Evolutionary conservation across 2,113 vertebrate genomes (phyloP), one percentile per base, ranked within the genome.

Genomic region (Amblyopsis rosae): DNA sequence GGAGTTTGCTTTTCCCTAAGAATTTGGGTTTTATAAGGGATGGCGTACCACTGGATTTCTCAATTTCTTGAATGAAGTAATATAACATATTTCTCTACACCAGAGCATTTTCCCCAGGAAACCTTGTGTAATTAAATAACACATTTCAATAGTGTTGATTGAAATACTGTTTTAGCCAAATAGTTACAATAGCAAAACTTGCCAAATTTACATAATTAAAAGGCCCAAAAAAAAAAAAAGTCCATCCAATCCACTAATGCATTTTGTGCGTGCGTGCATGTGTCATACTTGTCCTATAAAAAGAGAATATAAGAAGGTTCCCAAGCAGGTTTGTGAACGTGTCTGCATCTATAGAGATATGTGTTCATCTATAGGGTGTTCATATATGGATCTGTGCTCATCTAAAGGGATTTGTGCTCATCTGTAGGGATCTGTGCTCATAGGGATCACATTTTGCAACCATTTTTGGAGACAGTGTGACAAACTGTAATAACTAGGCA

Each of bases 321-420:
- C 35, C 35, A 8, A 8, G 26, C 26, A 26, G 26, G 26, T 26
- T 26, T 26, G 26, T 26, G 4, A 12, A 53, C n/a, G 3, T 53
- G 12, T 12, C 10, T 12, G 12, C 12, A 53, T 53, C 50, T n/a
- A 15, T 12, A 53, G 12, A 6, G 12, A n/a, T n/a, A 12, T 51
- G 3, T 10, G 49, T 87, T 80, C 86, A 80, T 68, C 12, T 26
- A 26, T 26, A 8, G 49, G 9, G 26, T 26, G 19, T 87, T 79
- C 86, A 79, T 68, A 10, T 62, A 79, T 26, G 79, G 75, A 56
- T 56, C 63, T n/a, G 70, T 77, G 69, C 76, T 72, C 49, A 26
- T 26, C 26, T 26, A 2, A 26, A 26, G 26, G 26, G 26, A 26
- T 26, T 26, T 26, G 26, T 26, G 26, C 26, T 26, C 26, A 26